These are phyloP conservation scores for Blastomussa wellsi DNA, from an alignment of 92 coral and sea anemone species.

Conservation along the genomic window DNA sequence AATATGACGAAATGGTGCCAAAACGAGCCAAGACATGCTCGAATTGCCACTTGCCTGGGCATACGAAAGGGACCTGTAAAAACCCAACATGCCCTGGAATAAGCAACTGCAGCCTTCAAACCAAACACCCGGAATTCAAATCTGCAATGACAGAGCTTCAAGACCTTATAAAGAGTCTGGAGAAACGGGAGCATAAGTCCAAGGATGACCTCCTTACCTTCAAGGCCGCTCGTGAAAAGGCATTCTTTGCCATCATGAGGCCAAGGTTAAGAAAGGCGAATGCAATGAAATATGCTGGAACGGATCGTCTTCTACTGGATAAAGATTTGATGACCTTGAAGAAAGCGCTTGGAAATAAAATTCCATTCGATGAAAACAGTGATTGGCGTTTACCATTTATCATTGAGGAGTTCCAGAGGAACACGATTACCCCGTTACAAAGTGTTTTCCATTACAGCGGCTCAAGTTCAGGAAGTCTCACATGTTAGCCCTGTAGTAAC, in stretches of 20 bases:
- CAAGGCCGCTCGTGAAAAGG: background rate
- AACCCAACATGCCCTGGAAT: background rate
- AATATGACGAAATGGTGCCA: no score
- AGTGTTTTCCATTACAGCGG: background rate
- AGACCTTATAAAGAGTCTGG: background rate
- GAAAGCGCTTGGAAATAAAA: conserved; percentile 26
- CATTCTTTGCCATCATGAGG: conserved; percentile 43
- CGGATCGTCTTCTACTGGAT: conserved; percentile 33
- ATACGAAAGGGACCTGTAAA: background rate
- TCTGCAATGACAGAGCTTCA: background rate
- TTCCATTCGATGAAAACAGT: conserved; percentile 11
- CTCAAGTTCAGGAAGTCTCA: background rate
- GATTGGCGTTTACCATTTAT: conserved; percentile 30
- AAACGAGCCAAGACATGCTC: no score
- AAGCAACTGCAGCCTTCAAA: background rate
- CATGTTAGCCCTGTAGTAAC: no score
- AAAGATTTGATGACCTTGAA: conserved; percentile 33
- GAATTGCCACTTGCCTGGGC: background rate
- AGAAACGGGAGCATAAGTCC: background rate
- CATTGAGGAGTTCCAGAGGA: conserved; percentile 16
- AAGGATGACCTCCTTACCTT: background rate
- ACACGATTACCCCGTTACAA: conserved; percentile 6
- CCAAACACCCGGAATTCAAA: conserved; percentile 2
- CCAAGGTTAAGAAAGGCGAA: conserved; percentile 21
- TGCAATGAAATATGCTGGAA: conserved; percentile 40